These are phyloP conservation scores for Hippocampus comes DNA, from an alignment of 2,113 vertebrate genomes.

Conservation along the genomic window DNA sequence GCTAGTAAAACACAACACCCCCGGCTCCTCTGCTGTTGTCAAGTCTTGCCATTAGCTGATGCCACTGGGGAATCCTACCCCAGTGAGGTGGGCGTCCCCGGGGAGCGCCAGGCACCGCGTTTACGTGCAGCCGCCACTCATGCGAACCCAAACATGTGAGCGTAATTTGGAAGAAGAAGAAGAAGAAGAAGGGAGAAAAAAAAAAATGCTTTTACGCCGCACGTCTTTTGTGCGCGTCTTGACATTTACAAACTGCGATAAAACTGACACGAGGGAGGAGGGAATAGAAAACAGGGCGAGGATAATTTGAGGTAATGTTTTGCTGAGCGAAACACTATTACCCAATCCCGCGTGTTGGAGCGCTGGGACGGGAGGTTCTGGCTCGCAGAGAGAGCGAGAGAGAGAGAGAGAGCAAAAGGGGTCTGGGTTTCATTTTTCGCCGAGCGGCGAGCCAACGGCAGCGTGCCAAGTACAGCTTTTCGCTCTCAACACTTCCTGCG, in stretches of 20 bases:
- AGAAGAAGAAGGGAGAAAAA: background rate
- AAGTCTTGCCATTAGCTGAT: conserved; percentile 77
- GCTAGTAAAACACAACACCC: conserved; percentile 79
- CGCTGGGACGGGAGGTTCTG: conserved; percentile 69
- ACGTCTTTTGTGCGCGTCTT: conserved; percentile 72
- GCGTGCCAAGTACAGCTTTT: conserved; percentile 74
- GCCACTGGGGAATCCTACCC: conserved; percentile 74
- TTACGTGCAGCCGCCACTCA: conserved; percentile 75
- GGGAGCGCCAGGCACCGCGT: conserved; percentile 69
- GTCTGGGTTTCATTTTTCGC: conserved; percentile 75
- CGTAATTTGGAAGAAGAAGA: conserved; percentile 64
- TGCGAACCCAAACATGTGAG: conserved; percentile 78
- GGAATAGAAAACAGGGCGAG: conserved; percentile 72
- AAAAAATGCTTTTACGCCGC: conserved; percentile 71
- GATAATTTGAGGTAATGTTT: conserved; percentile 78
- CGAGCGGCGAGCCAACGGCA: conserved; percentile 71
- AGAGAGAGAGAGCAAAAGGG: conserved; percentile 43
- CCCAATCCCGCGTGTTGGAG: conserved; percentile 72
- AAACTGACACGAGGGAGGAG: conserved; percentile 72
- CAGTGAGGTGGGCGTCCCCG: conserved; percentile 70
- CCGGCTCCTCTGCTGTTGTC: conserved; percentile 75
- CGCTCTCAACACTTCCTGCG: conserved; percentile 75
- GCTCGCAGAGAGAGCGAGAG: conserved; percentile 60
- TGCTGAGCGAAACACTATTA: conserved; percentile 75
- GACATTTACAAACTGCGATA: conserved; percentile 77